phyloP scores from a whole-genome alignment of 2,888 invertebrate genomes.

The Platycheirus rosarum region DNA sequence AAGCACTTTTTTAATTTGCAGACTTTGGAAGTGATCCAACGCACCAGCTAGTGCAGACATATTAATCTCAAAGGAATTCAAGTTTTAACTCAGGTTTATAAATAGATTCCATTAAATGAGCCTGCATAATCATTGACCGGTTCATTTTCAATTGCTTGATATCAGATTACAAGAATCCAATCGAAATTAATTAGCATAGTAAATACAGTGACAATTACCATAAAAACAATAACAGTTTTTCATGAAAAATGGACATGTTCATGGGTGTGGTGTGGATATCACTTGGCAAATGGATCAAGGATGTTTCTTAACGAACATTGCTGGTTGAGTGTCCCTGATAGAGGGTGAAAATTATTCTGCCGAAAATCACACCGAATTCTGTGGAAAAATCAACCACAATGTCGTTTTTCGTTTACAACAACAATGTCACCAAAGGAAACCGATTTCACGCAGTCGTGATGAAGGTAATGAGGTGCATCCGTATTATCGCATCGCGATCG shows the following conservation, averaged over 20 bases:
- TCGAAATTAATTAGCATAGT: conserved; percentile 36
- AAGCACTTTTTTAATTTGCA: neutral
- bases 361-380: conserved; percentile 1
- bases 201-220: conserved; percentile 20
- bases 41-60: conserved; percentile 25
- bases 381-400: neutral
- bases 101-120: conserved; percentile 41
- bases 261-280: neutral
- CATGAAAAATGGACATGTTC: neutral
- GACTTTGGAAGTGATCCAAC: neutral
- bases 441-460: conserved; percentile 6
- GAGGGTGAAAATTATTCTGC: neutral
- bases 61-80: conserved; percentile 54
- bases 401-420: neutral
- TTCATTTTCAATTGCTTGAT: conserved; percentile 33
- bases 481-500: neutral
- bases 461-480: conserved; percentile 8
- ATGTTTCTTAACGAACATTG: neutral
- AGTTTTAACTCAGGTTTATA: conserved; percentile 40
- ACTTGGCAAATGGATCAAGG: neutral
- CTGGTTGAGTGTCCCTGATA: neutral
- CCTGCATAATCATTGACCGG: conserved; percentile 28
- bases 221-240: conserved; percentile 27
- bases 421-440: neutral
- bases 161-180: conserved; percentile 52